Evolutionary conservation across 2,113 vertebrate species (phyloP).

Genomic region (Urocitellus parryii): DNA sequence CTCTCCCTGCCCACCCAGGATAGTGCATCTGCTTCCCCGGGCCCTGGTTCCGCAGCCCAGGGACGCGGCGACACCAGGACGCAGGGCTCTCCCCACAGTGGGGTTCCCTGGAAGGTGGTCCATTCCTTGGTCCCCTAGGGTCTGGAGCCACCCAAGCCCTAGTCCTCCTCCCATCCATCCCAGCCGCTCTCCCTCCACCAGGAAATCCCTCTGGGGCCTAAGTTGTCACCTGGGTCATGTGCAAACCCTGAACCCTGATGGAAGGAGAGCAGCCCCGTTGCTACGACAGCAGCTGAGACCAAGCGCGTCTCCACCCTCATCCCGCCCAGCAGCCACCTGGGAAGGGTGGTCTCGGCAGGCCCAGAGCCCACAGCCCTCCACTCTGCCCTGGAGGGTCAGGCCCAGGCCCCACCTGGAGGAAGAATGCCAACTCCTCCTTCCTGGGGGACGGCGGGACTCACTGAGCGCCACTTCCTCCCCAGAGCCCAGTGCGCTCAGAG

Average conservation of each 20-base stretch:
- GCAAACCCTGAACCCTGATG: not conserved
- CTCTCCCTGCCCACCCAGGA: not conserved
- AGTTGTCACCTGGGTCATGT: not conserved
- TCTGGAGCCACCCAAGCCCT: not conserved
- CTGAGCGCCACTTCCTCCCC: not conserved
- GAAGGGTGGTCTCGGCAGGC: not conserved
- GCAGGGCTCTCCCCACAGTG: rapidly evolving
- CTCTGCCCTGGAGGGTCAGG: rapidly evolving
- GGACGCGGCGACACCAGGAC: not conserved
- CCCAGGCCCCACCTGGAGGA: not conserved
- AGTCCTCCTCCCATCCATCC: not conserved
- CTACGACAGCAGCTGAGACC: not conserved
- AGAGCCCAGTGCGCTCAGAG: not conserved
- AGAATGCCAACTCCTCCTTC: not conserved
- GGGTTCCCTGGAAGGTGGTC: not conserved
- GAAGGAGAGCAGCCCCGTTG: not conserved
- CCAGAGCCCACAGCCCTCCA: not conserved
- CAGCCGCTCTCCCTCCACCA: not conserved
- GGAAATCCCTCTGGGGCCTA: not conserved
- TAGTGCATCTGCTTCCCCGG: too few species aligned
- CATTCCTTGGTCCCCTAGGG: rapidly evolving
- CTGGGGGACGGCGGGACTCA: not conserved
- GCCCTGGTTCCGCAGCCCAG: too few species aligned
- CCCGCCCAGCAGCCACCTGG: not conserved
- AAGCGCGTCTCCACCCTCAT: rapidly evolving